phyloP scores from a whole-genome alignment of 2,888 invertebrate genomes.

The Idaea biselata region DNA sequence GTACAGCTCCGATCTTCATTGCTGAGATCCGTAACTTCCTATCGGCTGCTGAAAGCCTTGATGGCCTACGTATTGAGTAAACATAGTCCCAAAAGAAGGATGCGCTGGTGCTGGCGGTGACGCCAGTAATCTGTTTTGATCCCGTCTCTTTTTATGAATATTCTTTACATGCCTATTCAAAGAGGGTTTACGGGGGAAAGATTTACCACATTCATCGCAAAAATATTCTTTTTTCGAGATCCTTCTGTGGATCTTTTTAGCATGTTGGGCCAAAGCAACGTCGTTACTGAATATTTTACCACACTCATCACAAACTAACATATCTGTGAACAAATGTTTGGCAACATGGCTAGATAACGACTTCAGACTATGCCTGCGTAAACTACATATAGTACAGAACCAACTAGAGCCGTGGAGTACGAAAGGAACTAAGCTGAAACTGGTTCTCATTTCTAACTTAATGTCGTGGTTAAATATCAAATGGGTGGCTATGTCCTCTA shows the following conservation, averaged over 20 bases:
- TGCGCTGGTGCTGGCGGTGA: too few species aligned
- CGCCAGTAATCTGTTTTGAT: background rate
- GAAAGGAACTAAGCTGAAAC: background rate
- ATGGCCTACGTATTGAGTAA: background rate
- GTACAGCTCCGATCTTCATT: background rate
- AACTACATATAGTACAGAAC: background rate
- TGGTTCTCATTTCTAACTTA: constrained; percentile 4
- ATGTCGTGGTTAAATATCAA: constrained; percentile 40
- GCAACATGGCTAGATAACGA: background rate
- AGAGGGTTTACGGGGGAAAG: background rate
- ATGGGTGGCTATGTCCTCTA: constrained; percentile 41
- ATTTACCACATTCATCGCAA: background rate
- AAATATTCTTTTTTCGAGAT: background rate
- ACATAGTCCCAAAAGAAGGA: background rate
- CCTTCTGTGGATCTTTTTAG: background rate
- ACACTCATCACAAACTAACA: background rate
- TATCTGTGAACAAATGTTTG: background rate
- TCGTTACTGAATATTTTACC: background rate
- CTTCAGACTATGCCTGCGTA: background rate
- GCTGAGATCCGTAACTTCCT: background rate
- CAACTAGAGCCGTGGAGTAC: background rate
- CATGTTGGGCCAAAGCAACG: background rate
- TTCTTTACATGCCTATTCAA: background rate
- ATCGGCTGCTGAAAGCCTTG: background rate
- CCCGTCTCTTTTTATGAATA: background rate